phyloP scores from a whole-genome alignment of 2,888 invertebrate species.

The Drosophila flavopinicola region DNA sequence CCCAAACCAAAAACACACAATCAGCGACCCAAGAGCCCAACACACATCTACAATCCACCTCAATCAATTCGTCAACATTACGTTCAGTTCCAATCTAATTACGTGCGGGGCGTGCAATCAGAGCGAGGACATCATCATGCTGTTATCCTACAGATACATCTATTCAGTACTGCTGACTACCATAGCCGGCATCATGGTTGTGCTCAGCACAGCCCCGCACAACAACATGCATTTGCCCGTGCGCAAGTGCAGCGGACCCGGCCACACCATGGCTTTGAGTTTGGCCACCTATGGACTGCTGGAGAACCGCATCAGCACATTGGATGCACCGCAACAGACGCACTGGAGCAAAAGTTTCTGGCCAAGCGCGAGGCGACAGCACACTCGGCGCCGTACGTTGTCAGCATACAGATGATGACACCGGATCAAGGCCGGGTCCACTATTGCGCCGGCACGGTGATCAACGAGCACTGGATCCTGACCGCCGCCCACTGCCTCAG shows the following conservation, averaged over 20 bases:
- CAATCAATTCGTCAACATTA: constrained; percentile 58
- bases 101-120: constrained; percentile 74
- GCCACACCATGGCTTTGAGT: constrained; percentile 61
- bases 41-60: neutral
- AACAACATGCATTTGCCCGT: constrained; percentile 57
- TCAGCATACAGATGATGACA: constrained; percentile 81
- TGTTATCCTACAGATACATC: constrained; percentile 67
- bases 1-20: constrained; percentile 4
- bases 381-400: constrained; percentile 82
- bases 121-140: constrained; percentile 77
- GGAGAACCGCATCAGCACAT: constrained; percentile 74
- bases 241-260: constrained; percentile 53
- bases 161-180: constrained; percentile 71
- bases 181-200: constrained; percentile 78
- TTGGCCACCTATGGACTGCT: constrained; percentile 63
- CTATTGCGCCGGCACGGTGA: constrained; percentile 83
- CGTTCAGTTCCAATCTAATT: constrained; percentile 49
- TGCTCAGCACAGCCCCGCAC: constrained; percentile 65
- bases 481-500: constrained; percentile 83
- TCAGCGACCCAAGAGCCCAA: constrained; percentile 7
- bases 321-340: constrained; percentile 57
- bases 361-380: constrained; percentile 82
- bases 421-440: constrained; percentile 76
- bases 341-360: constrained; percentile 78
- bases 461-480: constrained; percentile 83